phyloP scores from a whole-genome alignment of 2,113 vertebrate species.

The Prochilodus magdalenae region DNA sequence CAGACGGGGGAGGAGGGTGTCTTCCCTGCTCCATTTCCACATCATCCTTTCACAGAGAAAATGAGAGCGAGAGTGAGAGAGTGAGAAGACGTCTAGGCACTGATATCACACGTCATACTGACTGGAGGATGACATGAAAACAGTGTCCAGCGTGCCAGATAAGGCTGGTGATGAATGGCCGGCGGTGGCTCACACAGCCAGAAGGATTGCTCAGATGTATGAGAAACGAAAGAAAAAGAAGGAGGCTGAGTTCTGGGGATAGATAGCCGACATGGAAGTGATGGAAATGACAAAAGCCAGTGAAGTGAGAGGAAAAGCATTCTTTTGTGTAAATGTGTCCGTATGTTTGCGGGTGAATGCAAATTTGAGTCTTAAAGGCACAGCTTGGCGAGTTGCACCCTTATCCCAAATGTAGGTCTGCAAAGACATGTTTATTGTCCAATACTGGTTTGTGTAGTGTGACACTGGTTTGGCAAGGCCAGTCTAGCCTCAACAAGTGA shows the following conservation, averaged over 20 bases:
- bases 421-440: too few relatives aligned
- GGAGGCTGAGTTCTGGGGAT: background rate
- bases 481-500: too few relatives aligned
- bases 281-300: conserved; percentile 19
- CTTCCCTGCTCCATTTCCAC: conserved; percentile 4
- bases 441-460: too few relatives aligned
- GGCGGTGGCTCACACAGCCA: conserved; percentile 18
- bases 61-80: background rate
- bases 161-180: conserved; percentile 41
- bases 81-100: background rate
- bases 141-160: conserved; percentile 47
- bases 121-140: conserved; percentile 56
- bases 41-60: conserved; percentile 8
- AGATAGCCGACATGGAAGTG: background rate
- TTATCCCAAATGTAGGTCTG: too few relatives aligned
- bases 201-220: conserved; percentile 19
- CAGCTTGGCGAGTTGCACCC: too few relatives aligned
- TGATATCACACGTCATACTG: conserved; percentile 60
- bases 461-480: too few relatives aligned
- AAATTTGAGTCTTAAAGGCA: background rate
- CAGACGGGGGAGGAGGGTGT: conserved; percentile 46
- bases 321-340: background rate
- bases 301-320: conserved; percentile 2
- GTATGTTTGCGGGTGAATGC: background rate
- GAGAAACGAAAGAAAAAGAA: conserved; percentile 7